Conservation (phyloP, 2,113 vertebrate species). For the Pycnonotus jocosus region DNA sequence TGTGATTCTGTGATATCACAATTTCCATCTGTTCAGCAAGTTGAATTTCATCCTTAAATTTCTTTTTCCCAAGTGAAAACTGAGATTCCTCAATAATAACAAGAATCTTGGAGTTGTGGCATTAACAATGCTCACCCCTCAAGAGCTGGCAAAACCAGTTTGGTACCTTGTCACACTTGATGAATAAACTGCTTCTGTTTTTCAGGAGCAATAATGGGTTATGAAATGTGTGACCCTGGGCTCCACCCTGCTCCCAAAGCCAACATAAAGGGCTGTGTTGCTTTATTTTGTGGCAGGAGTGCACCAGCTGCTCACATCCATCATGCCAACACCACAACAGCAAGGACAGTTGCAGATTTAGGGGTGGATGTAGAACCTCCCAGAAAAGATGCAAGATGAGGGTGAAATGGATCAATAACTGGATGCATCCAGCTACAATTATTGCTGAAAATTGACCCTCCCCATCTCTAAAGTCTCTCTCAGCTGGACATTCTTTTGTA, state of each 20-base stretch:
- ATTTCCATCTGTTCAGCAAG: neutral
- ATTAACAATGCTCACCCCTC: neutral
- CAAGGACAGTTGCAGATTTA: neutral
- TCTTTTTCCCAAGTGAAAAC: neutral
- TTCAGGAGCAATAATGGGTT: neutral
- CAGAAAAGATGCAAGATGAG: neutral
- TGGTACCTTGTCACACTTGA: neutral
- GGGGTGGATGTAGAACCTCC: neutral
- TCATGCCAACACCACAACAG: neutral
- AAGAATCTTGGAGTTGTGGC: neutral
- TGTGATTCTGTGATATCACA: accelerated
- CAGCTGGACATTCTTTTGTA: neutral
- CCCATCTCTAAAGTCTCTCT: neutral
- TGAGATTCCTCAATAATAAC: accelerated
- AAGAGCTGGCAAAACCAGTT: neutral
- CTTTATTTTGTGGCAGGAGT: neutral
- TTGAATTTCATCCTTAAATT: neutral
- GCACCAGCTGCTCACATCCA: neutral
- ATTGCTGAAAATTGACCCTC: neutral
- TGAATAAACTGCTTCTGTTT: neutral
- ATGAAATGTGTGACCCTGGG: neutral
- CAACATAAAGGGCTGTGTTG: neutral
- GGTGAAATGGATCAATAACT: neutral
- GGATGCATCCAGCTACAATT: neutral
- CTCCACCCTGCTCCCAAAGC: neutral